Conservation (phyloP, 1,140 invertebrate species). For the Steinernema khuongi region DNA sequence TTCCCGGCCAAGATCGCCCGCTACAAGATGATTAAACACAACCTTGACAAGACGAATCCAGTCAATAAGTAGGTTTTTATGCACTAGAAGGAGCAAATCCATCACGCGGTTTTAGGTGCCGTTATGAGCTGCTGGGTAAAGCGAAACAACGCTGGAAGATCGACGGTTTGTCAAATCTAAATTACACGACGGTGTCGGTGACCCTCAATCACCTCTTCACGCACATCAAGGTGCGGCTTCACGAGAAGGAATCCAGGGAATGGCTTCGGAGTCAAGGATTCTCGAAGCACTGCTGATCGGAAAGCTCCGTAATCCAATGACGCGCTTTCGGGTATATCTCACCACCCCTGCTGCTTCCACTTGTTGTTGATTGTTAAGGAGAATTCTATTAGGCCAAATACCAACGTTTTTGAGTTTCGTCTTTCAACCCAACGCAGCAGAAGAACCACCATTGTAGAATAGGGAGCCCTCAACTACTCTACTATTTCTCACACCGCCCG, state of each 20-base stretch:
- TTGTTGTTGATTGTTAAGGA: too few relatives aligned
- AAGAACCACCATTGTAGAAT: too few relatives aligned
- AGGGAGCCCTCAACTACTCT: too few relatives aligned
- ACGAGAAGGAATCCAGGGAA: slow-evolving; percentile 49
- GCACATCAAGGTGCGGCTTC: slow-evolving; percentile 59
- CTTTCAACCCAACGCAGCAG: too few relatives aligned
- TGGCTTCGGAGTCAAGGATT: slow-evolving; percentile 27
- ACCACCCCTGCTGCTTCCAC: too few relatives aligned
- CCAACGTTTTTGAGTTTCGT: too few relatives aligned
- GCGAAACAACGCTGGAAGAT: slow-evolving; percentile 74
- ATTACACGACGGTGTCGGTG: slow-evolving; percentile 71
- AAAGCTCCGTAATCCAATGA: slow-evolving; percentile 7
- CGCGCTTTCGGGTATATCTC: neutral
- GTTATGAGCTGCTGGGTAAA: slow-evolving; percentile 72
- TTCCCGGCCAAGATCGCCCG: slow-evolving; percentile 58
- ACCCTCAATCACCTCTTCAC: slow-evolving; percentile 65
- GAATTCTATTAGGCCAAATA: too few relatives aligned
- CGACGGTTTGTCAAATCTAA: slow-evolving; percentile 79
- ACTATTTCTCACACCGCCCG: too few relatives aligned
- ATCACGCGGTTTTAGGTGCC: slow-evolving; percentile 58
- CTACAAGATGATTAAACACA: slow-evolving; percentile 61
- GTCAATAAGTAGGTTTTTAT: slow-evolving; percentile 49
- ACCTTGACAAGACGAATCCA: slow-evolving; percentile 52
- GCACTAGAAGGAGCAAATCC: slow-evolving; percentile 9
- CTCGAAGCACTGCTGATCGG: slow-evolving; percentile 15